Evolutionary conservation across 2,113 vertebrate genomes (phyloP).

Genomic region (Caretta caretta): DNA sequence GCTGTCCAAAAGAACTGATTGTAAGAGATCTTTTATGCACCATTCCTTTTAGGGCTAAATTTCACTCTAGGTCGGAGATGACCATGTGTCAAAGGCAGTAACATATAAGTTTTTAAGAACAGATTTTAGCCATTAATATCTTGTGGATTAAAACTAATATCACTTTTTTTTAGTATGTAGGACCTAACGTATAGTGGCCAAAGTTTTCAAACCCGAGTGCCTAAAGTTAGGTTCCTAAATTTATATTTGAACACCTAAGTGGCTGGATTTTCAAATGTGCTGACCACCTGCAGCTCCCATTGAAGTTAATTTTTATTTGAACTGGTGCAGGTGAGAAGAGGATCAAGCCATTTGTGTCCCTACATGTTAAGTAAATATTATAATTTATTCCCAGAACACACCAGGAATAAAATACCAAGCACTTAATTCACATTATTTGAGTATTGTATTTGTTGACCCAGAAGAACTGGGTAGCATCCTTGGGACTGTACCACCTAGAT

Average conservation of each 20-base stretch:
- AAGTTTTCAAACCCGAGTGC: neutral
- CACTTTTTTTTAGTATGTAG: neutral
- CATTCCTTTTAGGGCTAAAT: neutral
- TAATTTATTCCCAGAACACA: neutral
- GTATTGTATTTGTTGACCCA: neutral
- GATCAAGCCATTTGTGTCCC: neutral
- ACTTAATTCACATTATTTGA: neutral
- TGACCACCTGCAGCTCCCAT: rapidly evolving
- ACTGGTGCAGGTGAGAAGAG: neutral
- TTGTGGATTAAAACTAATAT: neutral
- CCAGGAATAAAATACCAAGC: neutral
- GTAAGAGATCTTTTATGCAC: neutral
- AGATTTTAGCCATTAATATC: neutral
- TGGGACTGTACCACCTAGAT: neutral
- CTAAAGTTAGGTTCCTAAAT: neutral
- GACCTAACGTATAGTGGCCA: neutral
- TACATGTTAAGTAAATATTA: neutral
- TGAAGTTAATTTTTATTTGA: neutral
- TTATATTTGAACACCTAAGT: neutral
- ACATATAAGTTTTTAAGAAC: neutral
- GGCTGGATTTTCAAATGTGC: neutral
- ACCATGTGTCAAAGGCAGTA: neutral
- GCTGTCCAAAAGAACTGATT: neutral
- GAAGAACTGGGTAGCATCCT: neutral
- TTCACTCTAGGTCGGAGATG: neutral